phyloP scores from a whole-genome alignment of 2,113 vertebrate species.

The Channa maculata region DNA sequence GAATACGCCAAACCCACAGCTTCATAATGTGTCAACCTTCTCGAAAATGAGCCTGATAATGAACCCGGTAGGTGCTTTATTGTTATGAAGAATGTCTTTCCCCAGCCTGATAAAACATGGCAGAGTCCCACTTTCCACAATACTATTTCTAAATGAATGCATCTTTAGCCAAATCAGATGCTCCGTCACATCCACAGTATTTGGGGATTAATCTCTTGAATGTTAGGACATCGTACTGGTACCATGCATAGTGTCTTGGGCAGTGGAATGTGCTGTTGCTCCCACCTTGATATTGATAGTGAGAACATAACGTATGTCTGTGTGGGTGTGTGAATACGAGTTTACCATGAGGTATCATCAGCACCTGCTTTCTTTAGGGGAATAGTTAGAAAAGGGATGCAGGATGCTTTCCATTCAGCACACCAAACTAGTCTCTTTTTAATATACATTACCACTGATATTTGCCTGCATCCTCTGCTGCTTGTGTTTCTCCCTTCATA shows the following conservation, averaged over 20 bases:
- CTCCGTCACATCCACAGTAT: conserved; percentile 55
- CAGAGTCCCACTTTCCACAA: conserved; percentile 40
- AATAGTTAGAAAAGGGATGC: conserved; percentile 65
- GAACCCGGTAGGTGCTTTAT: conserved; percentile 68
- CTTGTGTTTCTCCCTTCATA: conserved; percentile 81
- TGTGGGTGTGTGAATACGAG: conserved; percentile 65
- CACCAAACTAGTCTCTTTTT: conserved; percentile 78
- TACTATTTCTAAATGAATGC: conserved; percentile 26
- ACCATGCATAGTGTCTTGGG: conserved; percentile 68
- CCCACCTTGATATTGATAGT: conserved; percentile 71
- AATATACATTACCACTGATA: conserved; percentile 75
- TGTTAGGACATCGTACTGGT: conserved; percentile 68
- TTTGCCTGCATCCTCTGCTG: conserved; percentile 82
- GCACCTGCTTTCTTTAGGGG: conserved; percentile 68
- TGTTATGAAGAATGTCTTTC: conserved; percentile 70
- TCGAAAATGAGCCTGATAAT: conserved; percentile 57
- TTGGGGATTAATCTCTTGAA: conserved; percentile 65
- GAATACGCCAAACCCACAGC: conserved; percentile 49
- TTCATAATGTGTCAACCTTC: conserved; percentile 41
- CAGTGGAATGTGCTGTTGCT: conserved; percentile 76
- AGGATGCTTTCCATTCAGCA: conserved; percentile 76
- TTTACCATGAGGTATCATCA: conserved; percentile 66
- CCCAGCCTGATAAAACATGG: conserved; percentile 18
- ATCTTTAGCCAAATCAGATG: conserved; percentile 35
- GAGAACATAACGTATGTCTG: conserved; percentile 65